Evolutionary conservation across 1,140 invertebrate species (phyloP).

Genomic region (Drosophila lacteicornis): DNA sequence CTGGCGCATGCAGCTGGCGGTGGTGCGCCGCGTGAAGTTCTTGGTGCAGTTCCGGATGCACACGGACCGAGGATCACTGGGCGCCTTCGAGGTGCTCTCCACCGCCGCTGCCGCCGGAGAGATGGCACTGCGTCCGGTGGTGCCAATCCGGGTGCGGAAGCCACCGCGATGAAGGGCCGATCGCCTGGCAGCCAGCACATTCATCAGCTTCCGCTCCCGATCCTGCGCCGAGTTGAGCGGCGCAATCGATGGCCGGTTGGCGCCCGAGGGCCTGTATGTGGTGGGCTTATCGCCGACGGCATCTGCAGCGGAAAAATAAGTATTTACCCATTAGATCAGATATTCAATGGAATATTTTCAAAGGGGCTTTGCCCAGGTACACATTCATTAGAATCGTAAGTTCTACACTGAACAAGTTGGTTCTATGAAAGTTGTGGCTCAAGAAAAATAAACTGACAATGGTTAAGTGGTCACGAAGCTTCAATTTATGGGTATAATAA

Average conservation of each 20-base stretch:
- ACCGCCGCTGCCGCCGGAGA: slow-evolving; percentile 55
- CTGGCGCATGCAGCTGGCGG: slow-evolving; percentile 81
- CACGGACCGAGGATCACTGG: slow-evolving; percentile 74
- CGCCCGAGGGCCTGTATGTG: slow-evolving; percentile 63
- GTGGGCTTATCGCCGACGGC: slow-evolving; percentile 70
- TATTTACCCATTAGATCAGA: slow-evolving; percentile 28
- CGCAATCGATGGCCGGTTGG: slow-evolving; percentile 59
- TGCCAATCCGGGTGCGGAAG: slow-evolving; percentile 83
- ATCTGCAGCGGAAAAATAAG: slow-evolving; percentile 54
- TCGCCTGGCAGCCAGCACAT: slow-evolving; percentile 86
- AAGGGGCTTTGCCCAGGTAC: slow-evolving; percentile 6
- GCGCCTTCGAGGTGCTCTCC: slow-evolving; percentile 76
- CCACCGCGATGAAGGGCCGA: slow-evolving; percentile 84
- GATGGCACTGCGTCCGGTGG: slow-evolving; percentile 72
- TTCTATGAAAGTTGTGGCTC: not conserved
- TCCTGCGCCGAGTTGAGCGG: slow-evolving; percentile 69
- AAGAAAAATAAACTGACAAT: not conserved
- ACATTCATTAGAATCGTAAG: slow-evolving; percentile 3
- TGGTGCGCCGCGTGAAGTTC: slow-evolving; percentile 82
- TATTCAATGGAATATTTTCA: slow-evolving; percentile 13
- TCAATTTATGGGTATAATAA: not conserved
- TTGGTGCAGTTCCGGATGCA: slow-evolving; percentile 84
- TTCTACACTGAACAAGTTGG: not conserved
- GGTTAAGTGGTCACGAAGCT: not conserved
- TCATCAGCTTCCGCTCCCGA: slow-evolving; percentile 86